These are phyloP conservation scores for Nymphalis urticae DNA, from an alignment of 2,888 invertebrate species.

Conservation along the genomic window DNA sequence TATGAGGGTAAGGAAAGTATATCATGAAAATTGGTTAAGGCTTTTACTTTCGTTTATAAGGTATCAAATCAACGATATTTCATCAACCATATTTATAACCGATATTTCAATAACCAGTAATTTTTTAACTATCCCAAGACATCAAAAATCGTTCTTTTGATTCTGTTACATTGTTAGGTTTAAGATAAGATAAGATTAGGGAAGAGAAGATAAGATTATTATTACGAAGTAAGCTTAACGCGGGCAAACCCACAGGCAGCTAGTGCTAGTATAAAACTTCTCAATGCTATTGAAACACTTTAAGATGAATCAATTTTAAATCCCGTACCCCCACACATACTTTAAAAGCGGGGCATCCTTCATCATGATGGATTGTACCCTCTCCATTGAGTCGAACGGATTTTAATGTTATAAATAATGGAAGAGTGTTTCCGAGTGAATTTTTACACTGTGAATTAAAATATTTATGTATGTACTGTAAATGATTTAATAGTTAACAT, in stretches of 20 bases:
- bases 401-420: constrained; percentile 28
- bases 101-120: too few relatives aligned
- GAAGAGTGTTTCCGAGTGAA: constrained; percentile 12
- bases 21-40: not conserved
- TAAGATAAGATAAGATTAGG: too few relatives aligned
- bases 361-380: constrained; percentile 25
- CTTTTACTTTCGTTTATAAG: too few relatives aligned
- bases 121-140: too few relatives aligned
- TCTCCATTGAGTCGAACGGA: constrained; percentile 24
- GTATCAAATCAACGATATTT: too few relatives aligned
- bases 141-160: too few relatives aligned
- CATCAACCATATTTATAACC: too few relatives aligned
- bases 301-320: constrained; percentile 26
- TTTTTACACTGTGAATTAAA: constrained; percentile 2
- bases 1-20: not conserved
- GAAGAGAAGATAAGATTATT: too few relatives aligned
- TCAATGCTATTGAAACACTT: constrained; percentile 11
- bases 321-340: constrained; percentile 19
- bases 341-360: constrained; percentile 23
- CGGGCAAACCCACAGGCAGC: too few relatives aligned
- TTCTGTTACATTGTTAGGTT: too few relatives aligned
- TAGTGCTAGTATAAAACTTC: not conserved
- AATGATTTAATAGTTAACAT: too few relatives aligned
- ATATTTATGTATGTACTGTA: not conserved
- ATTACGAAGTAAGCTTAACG: too few relatives aligned